Percentiles rank a stretch among this genome's conserved stretches.
phyloP scores from a whole-genome alignment of 2,888 invertebrate species.

The Globia sparganii region DNA sequence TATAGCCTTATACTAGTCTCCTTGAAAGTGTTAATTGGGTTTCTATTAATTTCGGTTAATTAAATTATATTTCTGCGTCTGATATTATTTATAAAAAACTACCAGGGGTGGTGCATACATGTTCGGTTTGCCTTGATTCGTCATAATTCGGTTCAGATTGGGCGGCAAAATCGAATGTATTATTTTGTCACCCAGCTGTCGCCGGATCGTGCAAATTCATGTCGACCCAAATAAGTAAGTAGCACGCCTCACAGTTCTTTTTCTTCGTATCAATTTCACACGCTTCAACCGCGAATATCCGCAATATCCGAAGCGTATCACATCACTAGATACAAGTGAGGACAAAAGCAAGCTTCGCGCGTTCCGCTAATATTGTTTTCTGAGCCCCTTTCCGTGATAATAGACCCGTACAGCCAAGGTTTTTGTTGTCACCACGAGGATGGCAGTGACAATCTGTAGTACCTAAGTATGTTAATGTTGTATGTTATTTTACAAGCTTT shows the following conservation, averaged over 20 bases:
- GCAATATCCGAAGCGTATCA: neutral
- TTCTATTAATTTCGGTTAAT: neutral
- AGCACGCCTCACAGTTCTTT: neutral
- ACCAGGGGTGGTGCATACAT: neutral
- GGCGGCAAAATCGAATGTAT: neutral
- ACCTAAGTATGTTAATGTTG: neutral
- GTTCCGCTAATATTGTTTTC: conserved; percentile 56
- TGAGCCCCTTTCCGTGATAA: conserved; percentile 40
- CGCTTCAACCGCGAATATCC: neutral
- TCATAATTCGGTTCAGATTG: neutral
- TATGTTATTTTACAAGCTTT: neutral
- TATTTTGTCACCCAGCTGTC: neutral
- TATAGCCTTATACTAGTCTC: no score
- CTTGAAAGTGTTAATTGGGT: no score
- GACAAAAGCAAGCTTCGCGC: conserved; percentile 46
- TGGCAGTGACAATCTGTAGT: conserved; percentile 1
- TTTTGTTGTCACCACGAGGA: conserved; percentile 33
- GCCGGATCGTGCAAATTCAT: neutral
- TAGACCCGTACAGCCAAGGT: conserved; percentile 31
- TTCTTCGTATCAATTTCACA: neutral
- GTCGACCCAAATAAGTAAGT: neutral
- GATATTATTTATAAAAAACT: neutral
- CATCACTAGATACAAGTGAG: conserved; percentile 34
- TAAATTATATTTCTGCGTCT: neutral
- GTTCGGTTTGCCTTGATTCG: neutral